These are phyloP conservation scores for Heliangelus exortis DNA, from an alignment of 2,797 vertebrate genomes.

Conservation along the genomic window DNA sequence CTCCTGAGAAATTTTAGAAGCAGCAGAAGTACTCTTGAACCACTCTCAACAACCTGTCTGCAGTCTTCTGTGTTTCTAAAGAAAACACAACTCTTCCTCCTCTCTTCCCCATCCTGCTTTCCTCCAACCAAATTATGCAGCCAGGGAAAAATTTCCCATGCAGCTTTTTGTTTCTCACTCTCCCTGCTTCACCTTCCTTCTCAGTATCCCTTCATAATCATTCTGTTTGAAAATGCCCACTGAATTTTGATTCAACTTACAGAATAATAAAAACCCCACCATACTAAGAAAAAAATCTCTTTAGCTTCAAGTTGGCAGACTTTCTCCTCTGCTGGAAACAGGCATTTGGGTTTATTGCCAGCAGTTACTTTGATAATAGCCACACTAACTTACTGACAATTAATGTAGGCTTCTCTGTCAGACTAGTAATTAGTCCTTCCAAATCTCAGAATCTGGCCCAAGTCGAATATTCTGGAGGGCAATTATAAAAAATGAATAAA, in stretches of 20 bases:
- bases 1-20: conserved; percentile 27
- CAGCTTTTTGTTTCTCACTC: background rate
- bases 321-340: conserved; percentile 17
- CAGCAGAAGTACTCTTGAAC: background rate
- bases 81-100: background rate
- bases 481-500: background rate
- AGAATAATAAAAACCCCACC: background rate
- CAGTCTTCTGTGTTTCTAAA: background rate
- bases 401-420: background rate
- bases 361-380: conserved; percentile 5
- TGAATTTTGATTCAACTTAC: conserved; percentile 24
- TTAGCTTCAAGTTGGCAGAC: conserved; percentile 12
- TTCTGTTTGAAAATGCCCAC: background rate
- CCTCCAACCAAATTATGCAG: background rate
- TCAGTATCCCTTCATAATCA: background rate
- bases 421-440: conserved; percentile 32
- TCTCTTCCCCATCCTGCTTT: background rate
- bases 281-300: background rate
- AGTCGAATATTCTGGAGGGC: background rate
- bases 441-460: conserved; percentile 19
- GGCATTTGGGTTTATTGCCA: conserved; percentile 16
- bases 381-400: conserved; percentile 11
- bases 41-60: background rate
- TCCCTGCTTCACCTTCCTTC: background rate
- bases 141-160: background rate